Base-by-base conservation (phyloP, 1,140 invertebrate species). In the Phymastichus coffea region DNA sequence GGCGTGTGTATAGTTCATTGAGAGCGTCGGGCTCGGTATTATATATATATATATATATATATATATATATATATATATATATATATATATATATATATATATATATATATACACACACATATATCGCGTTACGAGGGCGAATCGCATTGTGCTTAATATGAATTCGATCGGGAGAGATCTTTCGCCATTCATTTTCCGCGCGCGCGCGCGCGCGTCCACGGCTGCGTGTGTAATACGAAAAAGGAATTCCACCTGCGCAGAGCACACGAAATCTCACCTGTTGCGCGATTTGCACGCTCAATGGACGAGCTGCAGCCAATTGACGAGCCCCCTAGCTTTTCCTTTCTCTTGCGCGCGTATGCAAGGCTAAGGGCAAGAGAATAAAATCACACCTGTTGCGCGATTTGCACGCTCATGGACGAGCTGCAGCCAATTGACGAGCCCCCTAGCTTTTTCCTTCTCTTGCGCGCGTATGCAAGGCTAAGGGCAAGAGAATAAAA, bases 111-210 rank as follows among this genome's bases (percentile, higher is more conserved):
- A n/a, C n/a, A n/a, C n/a, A n/a, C n/a, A n/a, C n/a, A n/a, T 6
- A 20, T 44, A 44, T 35, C 52, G 26, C 26, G 44, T 55, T 55
- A 35, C 28, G 52, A 19, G 12, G 14, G 44, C 17, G 40, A 55
- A 44, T 44, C 23, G 43, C 33, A 19, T 53, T 41, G 35, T 38
- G 25, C 12, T 12, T 35, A 37, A 56, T 25, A 44, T 33, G 54
- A 33, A 56, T 46, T 14, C 43, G 43, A 38, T 46, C 28, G 30
- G 9, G 3, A 30, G 37, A 47, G 33, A 47, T 47, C 28, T 9
- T 4, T 22, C 26, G 33, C 17, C n/a, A 6, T 28, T 14, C 7
- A 46, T 28, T 30, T 55, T 55, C 41, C 28, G 28, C 15, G 20
- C 1, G n/a, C n/a, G n/a, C n/a, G n/a, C n/a, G n/a, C n/a, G n/a